Evolutionary conservation across 2,113 vertebrate genomes (phyloP).

Genomic region (Rana temporaria): DNA sequence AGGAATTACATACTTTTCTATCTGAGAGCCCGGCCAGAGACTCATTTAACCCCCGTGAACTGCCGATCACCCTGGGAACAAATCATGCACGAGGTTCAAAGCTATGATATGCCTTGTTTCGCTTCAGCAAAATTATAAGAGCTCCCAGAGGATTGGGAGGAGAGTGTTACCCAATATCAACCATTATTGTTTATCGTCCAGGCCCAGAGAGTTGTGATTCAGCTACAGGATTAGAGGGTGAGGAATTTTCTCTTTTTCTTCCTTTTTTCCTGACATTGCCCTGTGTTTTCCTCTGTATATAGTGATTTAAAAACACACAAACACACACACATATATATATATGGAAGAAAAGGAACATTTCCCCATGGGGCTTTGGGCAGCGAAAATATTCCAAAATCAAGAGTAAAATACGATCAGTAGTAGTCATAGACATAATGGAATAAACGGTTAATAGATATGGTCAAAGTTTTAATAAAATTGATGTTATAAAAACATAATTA

Average conservation of each 20-base stretch:
- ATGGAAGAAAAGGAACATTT: too few species aligned
- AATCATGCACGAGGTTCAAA: slow-evolving; percentile 33
- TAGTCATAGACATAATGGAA: too few species aligned
- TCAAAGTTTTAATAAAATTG: too few species aligned
- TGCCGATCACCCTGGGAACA: slow-evolving; percentile 22
- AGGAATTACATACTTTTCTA: slow-evolving; percentile 44
- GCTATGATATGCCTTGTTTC: background rate
- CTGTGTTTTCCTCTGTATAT: background rate
- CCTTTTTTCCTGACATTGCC: background rate
- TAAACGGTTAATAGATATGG: too few species aligned
- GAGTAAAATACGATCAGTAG: too few species aligned
- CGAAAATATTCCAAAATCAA: too few species aligned
- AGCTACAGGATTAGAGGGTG: background rate
- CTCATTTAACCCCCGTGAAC: slow-evolving; percentile 38
- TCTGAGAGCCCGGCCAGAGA: background rate
- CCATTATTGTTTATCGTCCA: slow-evolving; percentile 11
- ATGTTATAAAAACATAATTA: too few species aligned
- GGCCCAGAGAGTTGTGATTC: background rate
- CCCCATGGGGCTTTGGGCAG: too few species aligned
- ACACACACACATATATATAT: background rate
- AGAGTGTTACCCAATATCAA: slow-evolving; percentile 18
- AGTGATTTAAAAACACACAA: background rate
- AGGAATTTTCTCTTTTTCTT: background rate
- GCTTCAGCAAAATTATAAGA: slow-evolving; percentile 5
- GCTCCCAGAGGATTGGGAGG: slow-evolving; percentile 32